These are phyloP conservation scores for Chascanopsetta lugubris DNA, from an alignment of 2,113 vertebrate species.

Conservation along the genomic window DNA sequence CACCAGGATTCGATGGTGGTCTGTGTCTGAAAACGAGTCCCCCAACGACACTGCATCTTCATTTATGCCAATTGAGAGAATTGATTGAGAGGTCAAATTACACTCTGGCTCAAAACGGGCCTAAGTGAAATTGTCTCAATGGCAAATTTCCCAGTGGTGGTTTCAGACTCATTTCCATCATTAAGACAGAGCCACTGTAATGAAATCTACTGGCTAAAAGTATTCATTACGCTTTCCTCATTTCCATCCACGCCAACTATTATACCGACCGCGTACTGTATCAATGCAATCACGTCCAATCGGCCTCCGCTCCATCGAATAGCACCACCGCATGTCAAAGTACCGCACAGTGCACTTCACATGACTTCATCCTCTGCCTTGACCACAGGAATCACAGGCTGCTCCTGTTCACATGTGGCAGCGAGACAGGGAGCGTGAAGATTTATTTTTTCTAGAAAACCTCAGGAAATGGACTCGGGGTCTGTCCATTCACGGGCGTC, in stretches of 20 bases:
- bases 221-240: background rate
- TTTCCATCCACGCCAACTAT: background rate
- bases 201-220: background rate
- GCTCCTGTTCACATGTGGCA: conserved; percentile 37
- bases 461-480: conserved; percentile 46
- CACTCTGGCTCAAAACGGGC: background rate
- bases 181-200: background rate
- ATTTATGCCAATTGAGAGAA: too few relatives aligned
- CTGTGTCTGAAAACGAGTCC: too few relatives aligned
- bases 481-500: conserved; percentile 14
- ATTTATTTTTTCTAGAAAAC: conserved; percentile 53
- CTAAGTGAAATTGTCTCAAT: background rate
- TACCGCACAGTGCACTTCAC: conserved; percentile 12
- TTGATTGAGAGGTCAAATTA: background rate
- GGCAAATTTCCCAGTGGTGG: background rate
- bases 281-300: background rate
- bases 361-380: conserved; percentile 39
- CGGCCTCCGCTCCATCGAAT: conserved; percentile 11
- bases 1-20: too few relatives aligned
- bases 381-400: conserved; percentile 41
- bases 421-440: conserved; percentile 21
- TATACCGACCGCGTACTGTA: background rate
- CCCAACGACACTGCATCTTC: too few relatives aligned
- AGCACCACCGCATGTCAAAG: conserved; percentile 14
- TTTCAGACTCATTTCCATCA: background rate